phyloP scores from a whole-genome alignment of 2,113 vertebrate genomes.

The Muscicapa adusta region DNA sequence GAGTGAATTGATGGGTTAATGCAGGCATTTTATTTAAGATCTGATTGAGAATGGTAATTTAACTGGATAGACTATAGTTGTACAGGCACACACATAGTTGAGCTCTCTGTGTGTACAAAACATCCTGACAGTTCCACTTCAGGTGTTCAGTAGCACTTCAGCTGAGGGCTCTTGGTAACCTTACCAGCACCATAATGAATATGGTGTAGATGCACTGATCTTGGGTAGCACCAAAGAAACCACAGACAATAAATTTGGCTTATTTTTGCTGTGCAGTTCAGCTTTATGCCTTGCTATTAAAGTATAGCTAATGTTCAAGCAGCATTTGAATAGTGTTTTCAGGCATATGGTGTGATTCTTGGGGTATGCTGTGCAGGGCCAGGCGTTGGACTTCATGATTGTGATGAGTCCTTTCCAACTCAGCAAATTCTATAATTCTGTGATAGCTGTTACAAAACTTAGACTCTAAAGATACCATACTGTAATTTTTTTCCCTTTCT shows the following conservation, averaged over 20 bases:
- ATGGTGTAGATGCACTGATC: neutral
- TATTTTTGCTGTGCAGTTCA: neutral
- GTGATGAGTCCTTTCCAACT: neutral
- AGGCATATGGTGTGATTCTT: neutral
- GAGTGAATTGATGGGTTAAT: neutral
- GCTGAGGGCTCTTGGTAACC: neutral
- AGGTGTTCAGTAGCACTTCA: neutral
- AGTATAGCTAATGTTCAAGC: neutral
- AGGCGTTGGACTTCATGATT: neutral
- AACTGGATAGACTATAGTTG: neutral
- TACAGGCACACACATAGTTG: neutral
- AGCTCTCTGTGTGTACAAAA: neutral
- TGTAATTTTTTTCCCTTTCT: neutral
- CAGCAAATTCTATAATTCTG: fast-evolving
- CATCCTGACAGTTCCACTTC: neutral
- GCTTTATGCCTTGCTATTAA: neutral
- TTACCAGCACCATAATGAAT: fast-evolving
- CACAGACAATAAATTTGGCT: neutral
- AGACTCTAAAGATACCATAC: neutral
- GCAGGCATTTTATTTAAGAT: neutral
- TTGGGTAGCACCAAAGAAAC: neutral
- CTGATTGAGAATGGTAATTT: neutral
- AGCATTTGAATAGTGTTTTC: neutral
- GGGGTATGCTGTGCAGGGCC: neutral
- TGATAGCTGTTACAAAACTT: neutral